A percentile compares a stretch with the other conserved stretches of the same genome.
These are phyloP conservation scores for Austrofundulus limnaeus DNA, from an alignment of 2,113 vertebrate genomes.

Conservation along the genomic window DNA sequence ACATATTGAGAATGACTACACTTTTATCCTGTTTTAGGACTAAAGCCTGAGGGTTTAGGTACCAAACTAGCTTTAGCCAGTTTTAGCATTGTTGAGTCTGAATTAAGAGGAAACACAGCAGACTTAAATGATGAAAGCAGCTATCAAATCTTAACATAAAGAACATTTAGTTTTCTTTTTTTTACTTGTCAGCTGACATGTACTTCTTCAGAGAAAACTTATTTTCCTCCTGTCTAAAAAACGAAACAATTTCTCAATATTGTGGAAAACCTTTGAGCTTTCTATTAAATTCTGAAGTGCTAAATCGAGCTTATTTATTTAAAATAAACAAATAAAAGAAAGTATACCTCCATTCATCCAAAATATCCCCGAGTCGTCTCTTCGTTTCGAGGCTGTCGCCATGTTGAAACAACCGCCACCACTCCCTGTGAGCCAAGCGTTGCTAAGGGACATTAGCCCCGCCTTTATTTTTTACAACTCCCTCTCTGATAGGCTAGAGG, in stretches of 20 bases:
- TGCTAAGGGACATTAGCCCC: slow-evolving; percentile 51
- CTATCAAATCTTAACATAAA: too few species aligned
- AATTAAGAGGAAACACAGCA: too few species aligned
- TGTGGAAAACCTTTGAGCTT: slow-evolving; percentile 11
- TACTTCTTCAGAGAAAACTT: too few species aligned
- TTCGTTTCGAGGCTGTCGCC: slow-evolving; percentile 79
- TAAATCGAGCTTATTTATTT: too few species aligned
- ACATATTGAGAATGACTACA: not conserved
- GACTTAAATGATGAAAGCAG: too few species aligned
- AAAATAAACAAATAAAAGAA: slow-evolving; percentile 7
- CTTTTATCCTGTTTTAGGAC: not conserved
- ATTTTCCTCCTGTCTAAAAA: too few species aligned
- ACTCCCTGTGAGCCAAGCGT: slow-evolving; percentile 76
- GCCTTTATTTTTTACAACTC: slow-evolving; percentile 40
- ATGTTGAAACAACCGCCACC: slow-evolving; percentile 98
- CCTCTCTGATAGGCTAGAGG: slow-evolving; percentile 51
- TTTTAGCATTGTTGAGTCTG: too few species aligned
- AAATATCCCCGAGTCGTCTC: slow-evolving; percentile 55
- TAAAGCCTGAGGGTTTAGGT: not conserved
- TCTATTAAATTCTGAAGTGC: not conserved
- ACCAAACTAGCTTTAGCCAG: too few species aligned
- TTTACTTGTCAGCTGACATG: too few species aligned
- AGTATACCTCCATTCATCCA: slow-evolving; percentile 86
- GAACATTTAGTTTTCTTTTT: too few species aligned
- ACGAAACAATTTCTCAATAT: not conserved